Evolutionary conservation across 2,113 vertebrate species (phyloP).

Genomic region (Myrmophylax atrothorax): DNA sequence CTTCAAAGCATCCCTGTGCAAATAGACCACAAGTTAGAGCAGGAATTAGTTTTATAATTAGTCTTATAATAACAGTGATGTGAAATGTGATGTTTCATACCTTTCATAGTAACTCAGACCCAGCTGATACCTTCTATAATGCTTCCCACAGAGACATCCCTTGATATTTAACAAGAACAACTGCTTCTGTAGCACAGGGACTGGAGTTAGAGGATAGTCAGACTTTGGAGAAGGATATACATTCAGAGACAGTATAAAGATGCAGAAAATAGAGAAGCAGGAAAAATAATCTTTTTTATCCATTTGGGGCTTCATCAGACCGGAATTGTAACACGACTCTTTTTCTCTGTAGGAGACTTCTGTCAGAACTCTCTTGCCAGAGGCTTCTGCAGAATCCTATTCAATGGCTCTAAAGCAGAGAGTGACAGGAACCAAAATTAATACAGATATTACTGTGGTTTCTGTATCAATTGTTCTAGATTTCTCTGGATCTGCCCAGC

Average conservation of each 20-base stretch:
- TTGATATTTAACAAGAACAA: background rate
- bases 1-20: background rate
- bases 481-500: background rate
- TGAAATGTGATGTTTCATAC: background rate
- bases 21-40: background rate
- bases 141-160: background rate
- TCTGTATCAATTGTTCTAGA: background rate
- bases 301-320: background rate
- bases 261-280: background rate
- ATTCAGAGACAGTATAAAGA: background rate
- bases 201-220: background rate
- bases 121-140: background rate
- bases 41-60: background rate
- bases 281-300: background rate
- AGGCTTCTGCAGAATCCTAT: background rate
- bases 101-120: background rate
- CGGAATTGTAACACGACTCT: background rate
- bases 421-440: background rate
- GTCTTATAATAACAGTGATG: background rate
- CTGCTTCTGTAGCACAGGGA: background rate
- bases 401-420: background rate
- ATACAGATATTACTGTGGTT: background rate
- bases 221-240: background rate
- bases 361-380: background rate
- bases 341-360: background rate